phyloP scores from a whole-genome alignment of 1,140 invertebrate species.

The Drosophila guanche region DNA sequence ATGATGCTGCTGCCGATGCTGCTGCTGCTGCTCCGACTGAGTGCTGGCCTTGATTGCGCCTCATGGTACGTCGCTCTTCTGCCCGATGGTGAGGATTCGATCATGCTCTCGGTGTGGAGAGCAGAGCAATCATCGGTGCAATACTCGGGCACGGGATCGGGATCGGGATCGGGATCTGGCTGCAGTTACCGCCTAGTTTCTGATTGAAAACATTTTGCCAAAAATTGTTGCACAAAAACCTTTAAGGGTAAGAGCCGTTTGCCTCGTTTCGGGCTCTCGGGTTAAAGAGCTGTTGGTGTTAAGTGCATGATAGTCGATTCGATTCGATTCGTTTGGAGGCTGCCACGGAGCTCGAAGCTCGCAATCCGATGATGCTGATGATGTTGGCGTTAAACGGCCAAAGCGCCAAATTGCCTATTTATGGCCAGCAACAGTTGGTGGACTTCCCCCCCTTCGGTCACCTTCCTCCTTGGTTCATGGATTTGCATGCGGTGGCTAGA shows the following conservation, averaged over 20 bases:
- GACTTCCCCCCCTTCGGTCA: neutral
- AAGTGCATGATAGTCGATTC: conserved; percentile 81
- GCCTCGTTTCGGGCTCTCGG: conserved; percentile 38
- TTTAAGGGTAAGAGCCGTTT: conserved; percentile 66
- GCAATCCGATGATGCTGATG: conserved; percentile 33
- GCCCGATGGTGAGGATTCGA: conserved; percentile 20
- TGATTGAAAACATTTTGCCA: conserved; percentile 70
- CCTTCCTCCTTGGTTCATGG: conserved; percentile 36
- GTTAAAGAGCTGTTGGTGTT: conserved; percentile 79
- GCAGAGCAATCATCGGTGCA: no score
- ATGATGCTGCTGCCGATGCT: conserved; percentile 48
- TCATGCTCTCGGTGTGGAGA: conserved; percentile 27
- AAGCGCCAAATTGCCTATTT: conserved; percentile 72
- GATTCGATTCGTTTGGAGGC: conserved; percentile 53
- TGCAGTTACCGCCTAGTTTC: conserved; percentile 47
- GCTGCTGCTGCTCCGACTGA: conserved; percentile 19
- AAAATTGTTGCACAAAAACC: conserved; percentile 70
- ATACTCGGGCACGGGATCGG: no score
- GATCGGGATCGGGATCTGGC: no score
- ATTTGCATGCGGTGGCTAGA: conserved; percentile 68
- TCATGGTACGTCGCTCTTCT: conserved; percentile 20
- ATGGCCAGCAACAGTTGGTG: conserved; percentile 37
- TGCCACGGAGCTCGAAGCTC: neutral
- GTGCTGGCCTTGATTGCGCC: conserved; percentile 69
- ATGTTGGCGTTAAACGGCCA: conserved; percentile 75